Base-by-base conservation (phyloP, 2,888 invertebrate genomes). In the Nesidiocoris tenuis region DNA sequence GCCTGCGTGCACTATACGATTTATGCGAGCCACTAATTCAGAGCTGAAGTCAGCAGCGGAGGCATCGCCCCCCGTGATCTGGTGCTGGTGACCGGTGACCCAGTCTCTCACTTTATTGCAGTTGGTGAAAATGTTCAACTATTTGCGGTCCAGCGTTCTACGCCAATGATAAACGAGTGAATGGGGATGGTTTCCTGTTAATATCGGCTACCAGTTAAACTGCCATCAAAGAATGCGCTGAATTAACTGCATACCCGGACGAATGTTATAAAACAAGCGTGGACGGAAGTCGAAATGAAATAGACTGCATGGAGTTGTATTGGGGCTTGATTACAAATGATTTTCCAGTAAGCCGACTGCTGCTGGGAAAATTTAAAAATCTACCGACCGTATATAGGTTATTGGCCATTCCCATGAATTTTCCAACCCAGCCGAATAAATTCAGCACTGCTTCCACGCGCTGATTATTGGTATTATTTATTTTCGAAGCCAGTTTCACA, bases 21-120 rank as follows among this genome's bases (percentile, higher is more conserved):
- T 67, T 67, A 67, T 67, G 56, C 67, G 22, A 21, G 54, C 67
- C 67, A 67, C 67, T 67, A 67, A 67, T 67, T 67, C 56, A 39
- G 39, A 39, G 39, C 39, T 39, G 39, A 39, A 39, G 39, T 12
- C 39, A 39, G 39, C 39, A 39, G 39, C 39, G 39, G 39, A 7
- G 39, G 39, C 39, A 39, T 39, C 39, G 39, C 12, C 39, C 39
- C 12, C 39, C 12, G 39, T 39, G 39, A 39, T 39, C 39, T 39
- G 39, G 39, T 12, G 39, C 39, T 39, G 12, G 39, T 39, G 39
- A 39, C 39, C 39, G 12, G 39, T 39, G 39, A 39, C 39, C 39
- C 39, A 39, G 39, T 39, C 39, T 39, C 5, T 7, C 5, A 7
- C 5, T 39, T 39, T 39, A 39, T 39, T 39, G 39, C 39, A 7